Conservation (phyloP, 1,140 invertebrate genomes). For the Cardiocondyla obscurior region DNA sequence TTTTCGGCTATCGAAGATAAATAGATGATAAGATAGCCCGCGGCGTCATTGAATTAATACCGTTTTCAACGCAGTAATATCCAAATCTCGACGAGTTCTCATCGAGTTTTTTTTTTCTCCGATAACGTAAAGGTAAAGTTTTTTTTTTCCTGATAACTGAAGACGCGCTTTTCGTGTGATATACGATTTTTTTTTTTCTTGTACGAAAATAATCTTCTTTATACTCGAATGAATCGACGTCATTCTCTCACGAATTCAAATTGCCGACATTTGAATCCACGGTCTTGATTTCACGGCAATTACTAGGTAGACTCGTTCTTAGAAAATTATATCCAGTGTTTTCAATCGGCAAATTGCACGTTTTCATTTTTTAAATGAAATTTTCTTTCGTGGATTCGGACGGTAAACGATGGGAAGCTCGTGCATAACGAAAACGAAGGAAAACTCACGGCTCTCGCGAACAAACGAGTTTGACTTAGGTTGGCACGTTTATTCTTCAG, state of each 20-base stretch:
- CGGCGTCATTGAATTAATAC: constrained; percentile 11
- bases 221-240: background rate
- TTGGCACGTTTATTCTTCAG: background rate
- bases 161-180: background rate
- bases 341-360: background rate
- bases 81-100: background rate
- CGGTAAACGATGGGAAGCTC: background rate
- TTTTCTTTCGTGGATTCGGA: background rate
- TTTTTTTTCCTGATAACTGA: background rate
- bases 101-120: background rate
- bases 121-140: background rate
- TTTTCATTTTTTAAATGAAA: background rate
- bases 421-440: no score
- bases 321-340: background rate
- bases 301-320: background rate
- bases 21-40: constrained; percentile 9
- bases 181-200: background rate
- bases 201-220: background rate
- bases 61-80: constrained; percentile 8
- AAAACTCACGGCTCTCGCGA: no score
- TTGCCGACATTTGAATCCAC: background rate
- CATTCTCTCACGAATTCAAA: background rate
- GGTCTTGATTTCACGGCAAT: background rate
- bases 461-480: background rate
- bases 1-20: constrained; percentile 10